Conservation (phyloP, 2,113 vertebrate species). For the Isurus oxyrinchus region DNA sequence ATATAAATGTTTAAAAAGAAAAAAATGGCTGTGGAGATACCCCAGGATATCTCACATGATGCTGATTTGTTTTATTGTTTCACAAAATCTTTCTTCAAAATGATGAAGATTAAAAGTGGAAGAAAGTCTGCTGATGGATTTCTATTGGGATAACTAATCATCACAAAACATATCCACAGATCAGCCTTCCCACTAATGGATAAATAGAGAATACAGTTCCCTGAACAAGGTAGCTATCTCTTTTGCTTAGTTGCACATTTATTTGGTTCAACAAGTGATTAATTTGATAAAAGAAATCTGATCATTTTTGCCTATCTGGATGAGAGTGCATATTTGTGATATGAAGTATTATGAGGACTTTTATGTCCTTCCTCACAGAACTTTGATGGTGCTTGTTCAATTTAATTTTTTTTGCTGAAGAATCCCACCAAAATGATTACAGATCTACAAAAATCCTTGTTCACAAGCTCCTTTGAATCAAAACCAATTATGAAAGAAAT, state of each 20-base stretch:
- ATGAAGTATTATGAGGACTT: background rate
- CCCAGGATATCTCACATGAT: background rate
- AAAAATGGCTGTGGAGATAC: background rate
- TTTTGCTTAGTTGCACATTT: background rate
- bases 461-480: background rate
- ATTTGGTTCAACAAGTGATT: background rate
- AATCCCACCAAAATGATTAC: background rate
- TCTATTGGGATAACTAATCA: background rate
- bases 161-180: background rate
- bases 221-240: background rate
- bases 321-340: background rate
- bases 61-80: background rate
- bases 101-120: background rate
- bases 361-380: background rate
- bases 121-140: background rate
- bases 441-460: background rate
- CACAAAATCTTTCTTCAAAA: constrained; percentile 2
- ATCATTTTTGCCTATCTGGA: background rate
- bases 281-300: constrained; percentile 7
- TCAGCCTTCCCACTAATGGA: background rate
- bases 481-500: background rate
- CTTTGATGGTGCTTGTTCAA: background rate
- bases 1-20: background rate
- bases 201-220: background rate
- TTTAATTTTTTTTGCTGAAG: background rate